Percentiles rank a stretch among this genome's conserved stretches.
These are phyloP conservation scores for Ursus arctos DNA, from an alignment of 2,113 vertebrate species.

Conservation along the genomic window DNA sequence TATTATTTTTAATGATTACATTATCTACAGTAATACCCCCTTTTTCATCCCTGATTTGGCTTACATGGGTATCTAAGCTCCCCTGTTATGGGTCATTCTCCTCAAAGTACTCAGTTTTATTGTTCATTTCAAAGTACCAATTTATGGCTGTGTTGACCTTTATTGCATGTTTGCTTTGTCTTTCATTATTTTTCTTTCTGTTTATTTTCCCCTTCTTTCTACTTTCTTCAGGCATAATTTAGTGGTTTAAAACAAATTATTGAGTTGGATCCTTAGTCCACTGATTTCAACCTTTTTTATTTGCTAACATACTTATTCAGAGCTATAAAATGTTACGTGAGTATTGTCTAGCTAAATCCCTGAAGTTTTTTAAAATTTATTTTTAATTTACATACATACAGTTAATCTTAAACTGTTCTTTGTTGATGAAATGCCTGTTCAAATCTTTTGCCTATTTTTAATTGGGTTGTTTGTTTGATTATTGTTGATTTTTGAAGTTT, in stretches of 20 bases:
- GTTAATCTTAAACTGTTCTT: neutral
- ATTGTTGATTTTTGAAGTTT: neutral
- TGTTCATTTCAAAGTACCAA: neutral
- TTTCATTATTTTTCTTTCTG: neutral
- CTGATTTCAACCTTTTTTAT: neutral
- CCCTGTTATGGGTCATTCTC: neutral
- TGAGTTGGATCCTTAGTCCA: neutral
- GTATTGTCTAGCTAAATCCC: neutral
- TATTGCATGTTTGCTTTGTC: neutral
- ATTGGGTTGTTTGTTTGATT: constrained; percentile 24
- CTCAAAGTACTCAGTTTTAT: neutral
- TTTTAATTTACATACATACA: neutral
- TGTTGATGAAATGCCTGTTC: neutral
- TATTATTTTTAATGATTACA: neutral
- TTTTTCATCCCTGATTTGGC: neutral
- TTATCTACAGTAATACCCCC: neutral
- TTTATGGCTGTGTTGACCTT: neutral
- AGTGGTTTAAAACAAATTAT: neutral
- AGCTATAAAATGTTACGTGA: neutral
- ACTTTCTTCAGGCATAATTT: neutral
- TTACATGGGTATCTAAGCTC: neutral
- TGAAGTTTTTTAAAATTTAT: neutral
- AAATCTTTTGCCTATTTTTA: constrained; percentile 31
- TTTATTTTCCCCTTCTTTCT: neutral
- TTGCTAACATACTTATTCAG: neutral